Evolutionary conservation across 2,888 invertebrate species (phyloP).

Genomic region (Pantelozetes paolii): DNA sequence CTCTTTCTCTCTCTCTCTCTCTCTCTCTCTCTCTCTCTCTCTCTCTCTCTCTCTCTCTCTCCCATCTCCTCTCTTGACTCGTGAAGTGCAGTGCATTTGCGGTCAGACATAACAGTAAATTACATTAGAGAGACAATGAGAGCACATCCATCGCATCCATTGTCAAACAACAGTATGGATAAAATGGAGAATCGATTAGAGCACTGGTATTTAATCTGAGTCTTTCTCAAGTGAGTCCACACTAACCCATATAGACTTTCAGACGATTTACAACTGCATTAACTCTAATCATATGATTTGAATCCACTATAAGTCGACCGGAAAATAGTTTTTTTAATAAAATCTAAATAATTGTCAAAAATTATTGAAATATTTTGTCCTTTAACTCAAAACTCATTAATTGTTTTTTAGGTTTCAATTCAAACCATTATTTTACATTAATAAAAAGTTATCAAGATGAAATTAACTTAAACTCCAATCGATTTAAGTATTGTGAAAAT

Average conservation of each 20-base stretch:
- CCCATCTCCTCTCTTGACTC: conserved; percentile 28
- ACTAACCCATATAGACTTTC: conserved; percentile 26
- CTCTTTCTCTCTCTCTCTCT: no score
- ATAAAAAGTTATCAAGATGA: no score
- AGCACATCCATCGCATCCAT: conserved; percentile 9
- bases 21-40: no score
- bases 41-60: no score
- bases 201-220: neutral
- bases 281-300: neutral
- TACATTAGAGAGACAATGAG: conserved; percentile 36
- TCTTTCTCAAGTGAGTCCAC: conserved; percentile 32
- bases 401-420: no score
- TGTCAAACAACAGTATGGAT: neutral
- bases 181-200: conserved; percentile 37
- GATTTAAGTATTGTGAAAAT: no score
- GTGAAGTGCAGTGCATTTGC: conserved; percentile 31
- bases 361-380: no score
- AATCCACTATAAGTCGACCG: neutral
- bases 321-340: neutral
- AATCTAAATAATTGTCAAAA: neutral
- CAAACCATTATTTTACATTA: no score
- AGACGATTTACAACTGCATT: conserved; percentile 23
- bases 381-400: no score
- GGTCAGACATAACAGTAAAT: conserved; percentile 34
- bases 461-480: no score